A percentile compares a stretch with the other conserved stretches of the same genome.
Conservation (phyloP, 2,113 vertebrate genomes). For the Chroicocephalus ridibundus region DNA sequence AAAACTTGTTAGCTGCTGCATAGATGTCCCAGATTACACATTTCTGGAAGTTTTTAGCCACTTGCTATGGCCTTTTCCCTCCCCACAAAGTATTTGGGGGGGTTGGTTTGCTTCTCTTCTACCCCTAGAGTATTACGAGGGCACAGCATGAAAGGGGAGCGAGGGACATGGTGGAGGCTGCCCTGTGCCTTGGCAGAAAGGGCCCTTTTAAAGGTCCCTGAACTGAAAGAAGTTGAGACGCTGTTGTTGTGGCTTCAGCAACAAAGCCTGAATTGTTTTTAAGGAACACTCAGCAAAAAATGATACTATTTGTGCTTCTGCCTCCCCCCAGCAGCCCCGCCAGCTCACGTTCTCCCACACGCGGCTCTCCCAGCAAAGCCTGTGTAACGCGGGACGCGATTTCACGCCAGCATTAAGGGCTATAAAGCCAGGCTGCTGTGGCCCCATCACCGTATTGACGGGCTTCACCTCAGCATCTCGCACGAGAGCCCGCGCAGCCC, state of each 20-base stretch:
- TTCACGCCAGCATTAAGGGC: background rate
- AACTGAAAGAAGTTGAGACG: background rate
- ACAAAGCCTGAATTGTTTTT: slow-evolving; percentile 40
- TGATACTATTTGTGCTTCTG: background rate
- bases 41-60: background rate
- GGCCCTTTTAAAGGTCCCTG: background rate
- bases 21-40: background rate
- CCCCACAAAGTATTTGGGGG: background rate
- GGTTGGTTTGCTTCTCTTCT: background rate
- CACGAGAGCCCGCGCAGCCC: rapidly evolving
- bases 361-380: background rate
- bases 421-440: background rate
- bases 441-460: rapidly evolving
- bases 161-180: background rate
- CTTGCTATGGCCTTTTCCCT: background rate
- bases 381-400: background rate
- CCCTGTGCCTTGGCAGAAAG: background rate
- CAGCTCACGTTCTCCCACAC: slow-evolving; percentile 7
- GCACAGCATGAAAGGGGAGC: rapidly evolving
- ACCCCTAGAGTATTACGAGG: background rate
- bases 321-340: background rate
- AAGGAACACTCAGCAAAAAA: slow-evolving; percentile 1
- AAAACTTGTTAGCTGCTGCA: background rate
- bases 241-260: slow-evolving; percentile 31
- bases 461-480: background rate